Conservation (phyloP, 2,113 vertebrate species). For the Mormyrus iriodes region DNA sequence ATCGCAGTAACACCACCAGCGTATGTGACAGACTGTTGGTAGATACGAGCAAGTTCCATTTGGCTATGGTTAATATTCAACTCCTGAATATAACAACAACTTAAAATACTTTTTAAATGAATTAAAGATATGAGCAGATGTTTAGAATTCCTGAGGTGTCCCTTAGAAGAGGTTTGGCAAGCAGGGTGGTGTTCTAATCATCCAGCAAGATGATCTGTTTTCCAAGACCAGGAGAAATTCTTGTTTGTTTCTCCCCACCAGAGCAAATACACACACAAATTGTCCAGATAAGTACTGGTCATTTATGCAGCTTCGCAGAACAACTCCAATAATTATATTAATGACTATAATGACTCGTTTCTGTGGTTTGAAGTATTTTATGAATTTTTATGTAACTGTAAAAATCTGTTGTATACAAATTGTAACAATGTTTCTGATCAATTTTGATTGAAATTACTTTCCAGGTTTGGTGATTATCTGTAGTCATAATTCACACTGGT, state of each 20-base stretch:
- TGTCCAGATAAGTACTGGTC: neutral
- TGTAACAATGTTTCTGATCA: neutral
- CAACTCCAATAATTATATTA: neutral
- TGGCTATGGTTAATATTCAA: neutral
- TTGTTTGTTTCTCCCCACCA: neutral
- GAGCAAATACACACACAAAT: neutral
- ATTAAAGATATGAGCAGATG: too few relatives aligned
- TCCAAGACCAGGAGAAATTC: neutral
- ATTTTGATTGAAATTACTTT: neutral
- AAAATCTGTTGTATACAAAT: neutral
- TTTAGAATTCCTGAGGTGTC: neutral
- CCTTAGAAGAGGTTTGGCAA: neutral
- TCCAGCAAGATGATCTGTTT: neutral
- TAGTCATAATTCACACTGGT: neutral
- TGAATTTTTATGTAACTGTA: neutral
- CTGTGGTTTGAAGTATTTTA: neutral
- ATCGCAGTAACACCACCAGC: neutral
- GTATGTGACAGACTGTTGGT: neutral
- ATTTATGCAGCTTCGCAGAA: neutral
- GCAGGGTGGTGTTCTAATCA: neutral
- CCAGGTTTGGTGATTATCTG: neutral
- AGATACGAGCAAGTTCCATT: neutral
- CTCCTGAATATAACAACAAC: neutral
- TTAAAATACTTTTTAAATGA: neutral
- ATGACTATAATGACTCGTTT: neutral